A percentile compares a stretch with the other conserved stretches of the same genome.
Evolutionary conservation across 2,113 vertebrate genomes (phyloP).

Genomic region (Octodon degus): DNA sequence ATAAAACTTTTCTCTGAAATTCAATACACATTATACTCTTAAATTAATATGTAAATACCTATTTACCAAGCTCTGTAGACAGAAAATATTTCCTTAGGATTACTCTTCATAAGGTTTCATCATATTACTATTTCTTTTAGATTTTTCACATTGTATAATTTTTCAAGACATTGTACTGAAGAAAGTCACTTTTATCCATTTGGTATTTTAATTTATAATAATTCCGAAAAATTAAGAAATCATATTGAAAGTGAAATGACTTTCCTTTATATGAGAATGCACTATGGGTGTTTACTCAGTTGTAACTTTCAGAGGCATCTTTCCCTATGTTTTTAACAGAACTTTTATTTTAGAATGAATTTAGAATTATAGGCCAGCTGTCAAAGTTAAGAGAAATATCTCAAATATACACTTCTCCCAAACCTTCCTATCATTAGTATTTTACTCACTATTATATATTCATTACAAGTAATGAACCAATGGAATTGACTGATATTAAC

Average conservation of each 20-base stretch:
- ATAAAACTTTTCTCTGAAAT: not conserved
- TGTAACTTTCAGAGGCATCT: not conserved
- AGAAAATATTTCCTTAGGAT: not conserved
- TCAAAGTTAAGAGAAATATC: not conserved
- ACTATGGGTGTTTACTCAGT: not conserved
- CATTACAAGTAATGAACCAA: not conserved
- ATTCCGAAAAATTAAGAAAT: not conserved
- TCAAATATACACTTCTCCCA: not conserved
- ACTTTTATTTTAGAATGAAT: not conserved
- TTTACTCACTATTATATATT: not conserved
- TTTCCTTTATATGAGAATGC: not conserved
- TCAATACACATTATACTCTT: not conserved
- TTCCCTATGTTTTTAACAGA: not conserved
- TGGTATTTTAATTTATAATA: not conserved
- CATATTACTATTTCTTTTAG: not conserved
- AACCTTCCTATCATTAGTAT: not conserved
- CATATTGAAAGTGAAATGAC: not conserved
- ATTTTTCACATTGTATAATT: not conserved
- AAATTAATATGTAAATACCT: not conserved
- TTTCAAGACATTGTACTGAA: not conserved
- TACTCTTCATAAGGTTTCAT: not conserved
- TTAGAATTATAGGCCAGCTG: not conserved
- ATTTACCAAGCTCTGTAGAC: not conserved
- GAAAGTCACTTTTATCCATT: not conserved
- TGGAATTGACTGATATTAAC: not conserved